Evolutionary conservation across 2,888 invertebrate genomes (phyloP), one percentile per base, ranked within the genome.

Genomic region (Drosophila longiperda): DNA sequence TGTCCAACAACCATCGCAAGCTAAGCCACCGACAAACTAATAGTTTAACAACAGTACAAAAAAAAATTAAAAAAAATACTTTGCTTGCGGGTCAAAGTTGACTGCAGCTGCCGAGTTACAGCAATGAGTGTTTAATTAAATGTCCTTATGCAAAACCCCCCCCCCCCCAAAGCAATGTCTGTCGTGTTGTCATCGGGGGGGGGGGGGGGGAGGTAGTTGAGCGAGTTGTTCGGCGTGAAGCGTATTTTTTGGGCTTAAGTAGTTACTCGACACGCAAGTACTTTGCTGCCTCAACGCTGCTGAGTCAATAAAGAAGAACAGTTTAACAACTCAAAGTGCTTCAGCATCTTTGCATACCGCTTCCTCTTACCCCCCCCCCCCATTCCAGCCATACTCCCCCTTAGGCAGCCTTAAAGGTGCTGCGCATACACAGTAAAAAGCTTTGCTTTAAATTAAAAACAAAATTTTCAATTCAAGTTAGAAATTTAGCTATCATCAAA

Each of bases 111-210:
- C 42, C 60, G 20, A 38, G 53, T 36, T 38, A 33, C 42, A 50
- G 66, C 79, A 76, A 61, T 67, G 75, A 76, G 79, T 73, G 67
- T 78, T 76, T 76, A 76, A 76, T 79, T 78, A 76, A 76, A 74
- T 74, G 74, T 67, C 64, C 73, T 74, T 59, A 73, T 71, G 72
- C 75, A 50, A 50, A 60, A 54, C 26, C 26, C 26, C 26, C 26
- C 26, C 23, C 23, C 1, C 1, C 54, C 23, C 38, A 59, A 55
- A 23, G 69, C 76, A 60, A 38, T 26, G 53, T 42, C 57, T n/a
- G 12, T 2, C 55, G 26, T 26, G 12, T n/a, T 12, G 29, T n/a
- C 29, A 6, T 5, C 6, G 26, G 3, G 26, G 17, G 17, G 23
- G 23, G 42, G 3, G n/a, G 12, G n/a, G n/a, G 29, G 3, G 2